phyloP scores from a whole-genome alignment of 2,888 invertebrate species.

The Ectropis crepuscularia region DNA sequence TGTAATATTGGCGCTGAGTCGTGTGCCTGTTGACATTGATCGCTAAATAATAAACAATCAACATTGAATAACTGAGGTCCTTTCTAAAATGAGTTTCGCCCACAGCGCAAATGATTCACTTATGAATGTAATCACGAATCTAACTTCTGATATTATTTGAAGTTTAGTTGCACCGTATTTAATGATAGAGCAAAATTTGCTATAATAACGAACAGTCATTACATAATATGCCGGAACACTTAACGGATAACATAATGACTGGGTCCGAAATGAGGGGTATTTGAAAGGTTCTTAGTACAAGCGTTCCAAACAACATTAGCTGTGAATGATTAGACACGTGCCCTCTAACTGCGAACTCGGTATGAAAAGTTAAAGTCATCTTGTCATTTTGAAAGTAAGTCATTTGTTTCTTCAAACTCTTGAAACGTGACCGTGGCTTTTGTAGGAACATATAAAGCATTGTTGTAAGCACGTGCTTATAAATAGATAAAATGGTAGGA shows the following conservation, averaged over 20 bases:
- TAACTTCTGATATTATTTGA: conserved; percentile 20
- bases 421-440: conserved; percentile 8
- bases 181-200: conserved; percentile 17
- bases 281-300: conserved; percentile 39
- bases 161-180: conserved; percentile 28
- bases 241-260: conserved; percentile 34
- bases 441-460: conserved; percentile 12
- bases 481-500: conserved; percentile 38
- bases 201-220: conserved; percentile 40
- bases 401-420: conserved; percentile 18
- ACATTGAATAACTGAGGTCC: conserved; percentile 45
- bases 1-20: conserved; percentile 44
- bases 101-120: conserved; percentile 4
- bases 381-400: conserved; percentile 30
- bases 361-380: conserved; percentile 59
- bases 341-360: conserved; percentile 52
- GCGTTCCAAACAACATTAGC: conserved; percentile 39
- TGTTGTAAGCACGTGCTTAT: conserved; percentile 41
- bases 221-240: conserved; percentile 44
- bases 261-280: conserved; percentile 25
- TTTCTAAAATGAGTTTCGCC: conserved; percentile 47
- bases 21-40: conserved; percentile 45
- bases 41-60: conserved; percentile 45
- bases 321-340: conserved; percentile 58
- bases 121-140: conserved; percentile 15